Percentiles rank a stretch among this genome's conserved stretches.
These are phyloP conservation scores for Spialia ferax DNA, from an alignment of 2,888 invertebrate genomes.

Conservation along the genomic window DNA sequence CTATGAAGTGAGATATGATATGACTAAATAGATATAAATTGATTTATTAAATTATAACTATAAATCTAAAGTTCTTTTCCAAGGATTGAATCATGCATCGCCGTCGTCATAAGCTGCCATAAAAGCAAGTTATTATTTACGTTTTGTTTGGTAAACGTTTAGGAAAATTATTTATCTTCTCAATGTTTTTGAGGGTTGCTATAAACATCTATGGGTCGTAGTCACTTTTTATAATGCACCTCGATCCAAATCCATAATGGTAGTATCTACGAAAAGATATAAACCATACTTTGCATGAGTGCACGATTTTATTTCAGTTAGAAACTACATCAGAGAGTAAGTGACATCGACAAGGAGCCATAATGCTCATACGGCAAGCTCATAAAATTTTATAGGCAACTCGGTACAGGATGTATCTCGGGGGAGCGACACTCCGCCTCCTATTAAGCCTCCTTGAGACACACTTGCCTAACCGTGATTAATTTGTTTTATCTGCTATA, in stretches of 20 bases:
- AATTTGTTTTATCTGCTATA: constrained; percentile 75
- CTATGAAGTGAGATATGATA: background rate
- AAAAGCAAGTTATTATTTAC: too few species aligned
- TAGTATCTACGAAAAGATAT: background rate
- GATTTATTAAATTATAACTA: too few species aligned
- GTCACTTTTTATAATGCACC: too few species aligned
- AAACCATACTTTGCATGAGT: constrained; percentile 42
- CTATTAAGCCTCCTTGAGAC: constrained; percentile 66
- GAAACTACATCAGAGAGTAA: constrained; percentile 61
- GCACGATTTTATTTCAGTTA: constrained; percentile 50
- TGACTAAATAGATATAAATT: background rate
- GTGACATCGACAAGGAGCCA: constrained; percentile 72
- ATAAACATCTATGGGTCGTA: too few species aligned
- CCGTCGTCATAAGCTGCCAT: too few species aligned
- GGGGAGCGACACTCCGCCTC: constrained; percentile 62
- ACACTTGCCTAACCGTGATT: constrained; percentile 79
- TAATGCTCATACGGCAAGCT: constrained; percentile 76
- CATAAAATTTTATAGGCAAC: constrained; percentile 81
- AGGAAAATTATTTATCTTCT: too few species aligned
- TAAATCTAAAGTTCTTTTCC: too few species aligned
- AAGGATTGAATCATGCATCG: too few species aligned
- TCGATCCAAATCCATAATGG: too few species aligned
- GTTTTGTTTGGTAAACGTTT: too few species aligned
- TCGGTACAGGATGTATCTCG: constrained; percentile 67
- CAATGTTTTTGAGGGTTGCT: too few species aligned